A percentile compares a stretch with the other conserved stretches of the same genome.
phyloP scores from a whole-genome alignment of 2,888 invertebrate species.

The Lycophotia porphyrea region DNA sequence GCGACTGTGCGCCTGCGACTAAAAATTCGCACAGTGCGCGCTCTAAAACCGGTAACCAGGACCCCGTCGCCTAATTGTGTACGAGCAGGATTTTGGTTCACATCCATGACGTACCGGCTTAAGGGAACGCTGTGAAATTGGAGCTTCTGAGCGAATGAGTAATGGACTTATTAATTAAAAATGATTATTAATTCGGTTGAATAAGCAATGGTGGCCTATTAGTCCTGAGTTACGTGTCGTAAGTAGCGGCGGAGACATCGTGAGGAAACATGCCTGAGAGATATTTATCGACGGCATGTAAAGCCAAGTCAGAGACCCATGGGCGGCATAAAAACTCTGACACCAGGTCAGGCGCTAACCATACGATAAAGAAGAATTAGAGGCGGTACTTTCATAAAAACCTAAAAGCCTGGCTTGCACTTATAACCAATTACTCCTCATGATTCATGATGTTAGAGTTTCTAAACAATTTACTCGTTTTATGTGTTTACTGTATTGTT shows the following conservation, averaged over 20 bases:
- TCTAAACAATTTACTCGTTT: too few relatives aligned
- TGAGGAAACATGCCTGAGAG: too few relatives aligned
- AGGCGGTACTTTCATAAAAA: too few relatives aligned
- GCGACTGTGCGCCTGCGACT: conserved; percentile 11
- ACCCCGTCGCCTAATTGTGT: conserved; percentile 76
- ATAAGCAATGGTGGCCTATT: background rate
- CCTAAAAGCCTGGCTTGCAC: too few relatives aligned
- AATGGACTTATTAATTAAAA: conserved; percentile 39
- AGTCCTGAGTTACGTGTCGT: background rate
- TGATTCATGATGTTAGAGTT: too few relatives aligned
- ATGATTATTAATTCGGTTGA: conserved; percentile 21
- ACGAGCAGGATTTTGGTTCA: conserved; percentile 76
- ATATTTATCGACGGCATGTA: too few relatives aligned
- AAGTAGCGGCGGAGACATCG: background rate
- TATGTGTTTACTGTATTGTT: too few relatives aligned
- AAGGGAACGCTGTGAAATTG: conserved; percentile 65
- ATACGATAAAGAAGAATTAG: too few relatives aligned
- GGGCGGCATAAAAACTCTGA: too few relatives aligned
- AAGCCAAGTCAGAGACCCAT: too few relatives aligned
- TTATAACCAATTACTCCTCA: too few relatives aligned
- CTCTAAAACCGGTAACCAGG: conserved; percentile 49
- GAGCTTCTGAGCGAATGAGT: conserved; percentile 50
- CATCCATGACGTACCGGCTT: conserved; percentile 68
- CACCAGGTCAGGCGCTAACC: too few relatives aligned
- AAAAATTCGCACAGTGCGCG: conserved; percentile 48